phyloP scores from a whole-genome alignment of 2,888 invertebrate species.

The Erpobdella octoculata region DNA sequence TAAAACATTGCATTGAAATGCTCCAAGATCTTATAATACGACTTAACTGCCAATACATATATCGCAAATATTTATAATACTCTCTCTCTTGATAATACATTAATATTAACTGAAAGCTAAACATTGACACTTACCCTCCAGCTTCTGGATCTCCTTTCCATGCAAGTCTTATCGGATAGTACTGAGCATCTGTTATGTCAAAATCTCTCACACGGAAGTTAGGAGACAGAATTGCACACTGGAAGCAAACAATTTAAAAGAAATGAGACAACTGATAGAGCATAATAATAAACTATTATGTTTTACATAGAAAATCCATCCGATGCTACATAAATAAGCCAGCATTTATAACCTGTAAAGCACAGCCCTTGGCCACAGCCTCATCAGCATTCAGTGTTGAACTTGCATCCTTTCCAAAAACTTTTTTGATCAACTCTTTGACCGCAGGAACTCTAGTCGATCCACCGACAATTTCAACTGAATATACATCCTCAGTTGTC shows the following conservation, averaged over 20 bases:
- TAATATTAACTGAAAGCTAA: too few relatives aligned
- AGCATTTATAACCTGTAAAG: slow-evolving; percentile 58
- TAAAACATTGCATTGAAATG: too few relatives aligned
- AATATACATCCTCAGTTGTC: slow-evolving; percentile 74
- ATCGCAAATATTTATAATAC: too few relatives aligned
- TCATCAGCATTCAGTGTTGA: slow-evolving; percentile 93
- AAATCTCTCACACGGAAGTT: slow-evolving; percentile 94
- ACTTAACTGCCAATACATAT: too few relatives aligned
- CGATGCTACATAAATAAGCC: too few relatives aligned
- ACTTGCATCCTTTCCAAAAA: slow-evolving; percentile 68
- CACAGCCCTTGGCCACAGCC: slow-evolving; percentile 90
- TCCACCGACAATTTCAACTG: slow-evolving; percentile 93
- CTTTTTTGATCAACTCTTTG: slow-evolving; percentile 76
- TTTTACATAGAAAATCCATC: not conserved
- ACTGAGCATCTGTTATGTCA: slow-evolving; percentile 80
- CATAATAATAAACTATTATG: not conserved
- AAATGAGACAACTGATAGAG: not conserved
- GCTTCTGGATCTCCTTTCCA: slow-evolving; percentile 54
- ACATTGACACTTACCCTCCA: slow-evolving; percentile 51
- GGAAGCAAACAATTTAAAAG: slow-evolving; percentile 37
- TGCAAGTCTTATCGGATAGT: slow-evolving; percentile 64
- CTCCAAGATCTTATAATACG: too few relatives aligned
- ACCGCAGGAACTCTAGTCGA: slow-evolving; percentile 86
- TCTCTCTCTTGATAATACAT: too few relatives aligned
- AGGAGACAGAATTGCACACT: slow-evolving; percentile 92